Base-by-base conservation (phyloP, 1,140 invertebrate genomes). In the Antheraea pernyi region DNA sequence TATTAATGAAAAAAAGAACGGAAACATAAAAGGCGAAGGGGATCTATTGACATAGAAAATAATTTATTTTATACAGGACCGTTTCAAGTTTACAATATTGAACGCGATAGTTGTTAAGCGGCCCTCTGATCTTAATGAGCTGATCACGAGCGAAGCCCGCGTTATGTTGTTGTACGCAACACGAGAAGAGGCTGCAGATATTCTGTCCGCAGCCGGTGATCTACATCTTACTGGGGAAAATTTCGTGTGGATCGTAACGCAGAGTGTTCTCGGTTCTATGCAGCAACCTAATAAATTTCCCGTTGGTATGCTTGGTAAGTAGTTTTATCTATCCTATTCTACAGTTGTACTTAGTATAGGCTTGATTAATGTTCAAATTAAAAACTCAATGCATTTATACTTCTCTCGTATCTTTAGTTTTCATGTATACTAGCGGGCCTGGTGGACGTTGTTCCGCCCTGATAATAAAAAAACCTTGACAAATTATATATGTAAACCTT, bases 181-280 rank as follows among this genome's bases (percentile, higher is more conserved):
- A 11, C 94, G 96, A 70, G 95, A 97, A 76, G 97, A 98, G 86
- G 98, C 98, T 0, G 95, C 95, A 19, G 94, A 95, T 68, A 99
- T 99, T 37, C 92, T 99, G 59, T 94, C 94, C 3, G 95, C 95
- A 13, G 98, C 98, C 3, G 93, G 94, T 68, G 95, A 97, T 75
- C 94, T 97, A 73, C 97, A 97, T 75, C 95, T 99, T 60, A 98
- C 98, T 0, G 97, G 97, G 3, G 97, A 98, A 84, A 98, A 98
- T 85, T 99, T 98, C 86, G 97, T 99, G 8, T 99, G 98, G 98
- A 97, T 99, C 62, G 97, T 98, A 0, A 98, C 97, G n/a, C 97
- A 99, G 88, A 97, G 97, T 79, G 97, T 98, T 59, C 97, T 99
- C 53, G 97, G 95, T 18, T 88, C 88, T 2, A 83, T 89, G 82